Percentiles rank a stretch among this genome's conserved stretches.
phyloP scores from a whole-genome alignment of 2,888 invertebrate species.

The Nemoura dubitans region DNA sequence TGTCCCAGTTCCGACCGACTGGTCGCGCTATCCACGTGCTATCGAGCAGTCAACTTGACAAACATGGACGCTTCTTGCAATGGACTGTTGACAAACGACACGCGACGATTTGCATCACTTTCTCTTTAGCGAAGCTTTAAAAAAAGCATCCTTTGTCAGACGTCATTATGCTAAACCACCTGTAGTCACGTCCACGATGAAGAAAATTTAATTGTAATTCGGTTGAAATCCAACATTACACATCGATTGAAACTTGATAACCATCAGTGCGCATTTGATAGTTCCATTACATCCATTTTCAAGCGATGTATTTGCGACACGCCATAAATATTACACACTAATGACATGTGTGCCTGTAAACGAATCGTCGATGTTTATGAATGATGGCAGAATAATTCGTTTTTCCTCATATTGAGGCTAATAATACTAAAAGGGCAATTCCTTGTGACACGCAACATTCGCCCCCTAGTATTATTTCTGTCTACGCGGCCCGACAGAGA shows the following conservation, averaged over 20 bases:
- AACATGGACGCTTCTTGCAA: background rate
- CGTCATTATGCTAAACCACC: background rate
- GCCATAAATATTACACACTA: background rate
- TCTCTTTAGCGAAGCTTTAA: background rate
- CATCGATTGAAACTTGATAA: background rate
- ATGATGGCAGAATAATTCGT: background rate
- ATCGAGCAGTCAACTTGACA: background rate
- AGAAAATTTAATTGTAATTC: background rate
- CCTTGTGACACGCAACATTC: background rate
- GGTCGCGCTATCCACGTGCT: background rate
- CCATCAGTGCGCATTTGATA: background rate
- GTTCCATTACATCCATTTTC: background rate
- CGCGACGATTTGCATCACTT: constrained; percentile 4
- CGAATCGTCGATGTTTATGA: background rate
- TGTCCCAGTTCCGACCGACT: background rate
- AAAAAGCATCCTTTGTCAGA: background rate
- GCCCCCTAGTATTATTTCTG: background rate
- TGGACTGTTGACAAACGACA: background rate
- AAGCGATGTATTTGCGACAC: background rate
- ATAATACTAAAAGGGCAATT: constrained; percentile 7
- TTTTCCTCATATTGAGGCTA: background rate
- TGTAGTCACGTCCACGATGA: background rate
- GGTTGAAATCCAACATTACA: background rate
- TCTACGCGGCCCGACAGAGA: background rate
- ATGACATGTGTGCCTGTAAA: background rate